Base-by-base conservation (phyloP, 2,113 vertebrate genomes). In the Atrichornis clamosus region DNA sequence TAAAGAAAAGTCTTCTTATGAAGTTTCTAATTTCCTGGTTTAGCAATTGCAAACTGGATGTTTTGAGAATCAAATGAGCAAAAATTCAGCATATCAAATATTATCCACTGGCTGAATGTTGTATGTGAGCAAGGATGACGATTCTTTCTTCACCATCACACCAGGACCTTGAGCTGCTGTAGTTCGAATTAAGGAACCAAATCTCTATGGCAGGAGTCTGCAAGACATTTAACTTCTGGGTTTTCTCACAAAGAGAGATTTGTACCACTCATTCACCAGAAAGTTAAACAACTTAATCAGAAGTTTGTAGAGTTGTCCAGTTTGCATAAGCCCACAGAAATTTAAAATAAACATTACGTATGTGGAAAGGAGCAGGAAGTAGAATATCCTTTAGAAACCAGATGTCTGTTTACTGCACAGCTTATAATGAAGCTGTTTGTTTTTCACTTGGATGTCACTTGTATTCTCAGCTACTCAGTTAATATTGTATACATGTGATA, bases 241-340 rank as follows among this genome's bases (percentile, higher is more conserved):
- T 72, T 91, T 95, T 91, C 87, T 84, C 74, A 94, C 65, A 85
- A 64, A 62, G 87, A 82, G 42, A 19, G 53, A 68, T 93, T 89
- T 87, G 81, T 82, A 78, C 28, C 37, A 58, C 44, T 79, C 28
- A 52, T 59, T 94, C 74, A 85, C 9, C 41, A 87, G 87, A 73
- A 91, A 82, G 84, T 69, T 79, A 97, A 95, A 94, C 59, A 93
- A 64, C 41, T 52, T 96, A 86, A 94, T 90, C 88, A 88, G 65
- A 93, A 95, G 59, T 84, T 86, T 86, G 88, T 80, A 84, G 72
- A 90, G 42, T 44, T 84, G 75, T 86, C 60, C 76, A 74, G 79
- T 94, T 96, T 90, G 73, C 85, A 72, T 63, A 93, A 84, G 52
- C 33, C 47, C 1, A 1, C 30, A 74, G 87, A 93, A 91, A 84